phyloP scores from a whole-genome alignment of 2,113 vertebrate species.

The Psophia crepitans region DNA sequence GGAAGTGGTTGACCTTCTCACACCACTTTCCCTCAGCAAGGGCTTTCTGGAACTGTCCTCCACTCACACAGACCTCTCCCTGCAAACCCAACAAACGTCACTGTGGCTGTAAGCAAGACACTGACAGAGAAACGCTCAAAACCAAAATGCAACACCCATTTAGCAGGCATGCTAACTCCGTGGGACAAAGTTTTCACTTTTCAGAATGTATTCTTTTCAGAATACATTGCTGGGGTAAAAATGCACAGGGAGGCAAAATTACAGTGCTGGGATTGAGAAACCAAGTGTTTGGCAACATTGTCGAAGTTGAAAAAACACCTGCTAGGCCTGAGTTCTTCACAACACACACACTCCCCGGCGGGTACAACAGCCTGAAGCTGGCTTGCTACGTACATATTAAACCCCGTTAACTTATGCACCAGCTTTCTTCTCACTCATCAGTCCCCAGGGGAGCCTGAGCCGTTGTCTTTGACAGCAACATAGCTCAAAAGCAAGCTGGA shows the following conservation, averaged over 20 bases:
- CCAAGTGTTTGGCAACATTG: not conserved
- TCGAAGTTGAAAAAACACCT: not conserved
- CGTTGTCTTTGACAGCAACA: rapidly evolving
- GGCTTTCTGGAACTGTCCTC: not conserved
- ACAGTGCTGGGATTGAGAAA: not conserved
- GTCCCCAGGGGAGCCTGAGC: not conserved
- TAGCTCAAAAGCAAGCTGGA: not conserved
- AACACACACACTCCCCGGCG: not conserved
- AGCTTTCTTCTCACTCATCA: not conserved
- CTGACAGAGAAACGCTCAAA: rapidly evolving
- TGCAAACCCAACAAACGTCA: rapidly evolving
- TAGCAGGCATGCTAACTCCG: not conserved
- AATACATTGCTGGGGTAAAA: not conserved
- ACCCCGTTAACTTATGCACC: rapidly evolving
- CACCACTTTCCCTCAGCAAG: not conserved
- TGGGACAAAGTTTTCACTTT: too few relatives aligned
- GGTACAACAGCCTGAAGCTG: not conserved
- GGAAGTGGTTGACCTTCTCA: not conserved
- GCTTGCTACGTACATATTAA: rapidly evolving
- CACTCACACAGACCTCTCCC: not conserved
- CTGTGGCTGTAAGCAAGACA: not conserved
- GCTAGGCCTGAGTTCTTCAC: not conserved
- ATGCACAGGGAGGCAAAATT: not conserved
- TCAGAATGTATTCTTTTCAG: too few relatives aligned
- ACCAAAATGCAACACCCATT: not conserved